phyloP scores from a whole-genome alignment of 64 coral and sea anemone genomes.

The Cladopsammia gracilis region DNA sequence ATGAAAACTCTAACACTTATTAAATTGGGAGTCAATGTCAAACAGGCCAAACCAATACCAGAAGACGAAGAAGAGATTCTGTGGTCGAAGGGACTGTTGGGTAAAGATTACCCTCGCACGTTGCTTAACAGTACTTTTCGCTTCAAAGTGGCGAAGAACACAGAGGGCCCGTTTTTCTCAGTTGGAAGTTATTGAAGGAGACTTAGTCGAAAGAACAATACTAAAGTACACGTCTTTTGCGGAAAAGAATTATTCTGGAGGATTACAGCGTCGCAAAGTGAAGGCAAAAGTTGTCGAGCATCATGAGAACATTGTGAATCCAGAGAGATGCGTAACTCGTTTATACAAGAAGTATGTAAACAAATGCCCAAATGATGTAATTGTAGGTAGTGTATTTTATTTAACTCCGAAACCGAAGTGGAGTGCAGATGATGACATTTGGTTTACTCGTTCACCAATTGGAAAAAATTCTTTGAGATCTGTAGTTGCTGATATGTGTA shows the following conservation, averaged over 20 bases:
- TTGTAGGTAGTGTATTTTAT: not conserved
- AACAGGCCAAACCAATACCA: too few species aligned
- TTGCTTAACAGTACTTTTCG: conserved; percentile 43
- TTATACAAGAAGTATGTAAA: conserved; percentile 15
- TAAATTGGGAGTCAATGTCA: too few species aligned
- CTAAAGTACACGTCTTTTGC: conserved; percentile 47
- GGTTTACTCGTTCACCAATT: not conserved
- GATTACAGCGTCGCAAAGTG: conserved; percentile 17
- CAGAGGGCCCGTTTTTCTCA: conserved; percentile 14
- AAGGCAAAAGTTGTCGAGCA: conserved; percentile 29
- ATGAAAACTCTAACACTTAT: not conserved
- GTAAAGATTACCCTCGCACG: conserved; percentile 17
- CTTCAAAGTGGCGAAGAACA: too few species aligned
- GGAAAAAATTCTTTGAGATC: too few species aligned
- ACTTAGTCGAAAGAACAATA: conserved; percentile 14
- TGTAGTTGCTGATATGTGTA: not conserved
- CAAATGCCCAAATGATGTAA: conserved; percentile 27
- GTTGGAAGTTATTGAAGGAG: conserved; percentile 35
- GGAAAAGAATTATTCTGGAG: conserved; percentile 40
- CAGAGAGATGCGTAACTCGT: conserved; percentile 34
- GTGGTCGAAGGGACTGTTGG: not conserved
- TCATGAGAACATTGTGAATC: conserved; percentile 11
- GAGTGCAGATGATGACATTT: not conserved
- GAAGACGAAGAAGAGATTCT: too few species aligned
- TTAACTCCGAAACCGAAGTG: conserved; percentile 23